Percentiles rank a stretch among this genome's conserved stretches.
These are phyloP conservation scores for Vesta saturnalis DNA, from an alignment of 2,888 invertebrate species.

Conservation along the genomic window DNA sequence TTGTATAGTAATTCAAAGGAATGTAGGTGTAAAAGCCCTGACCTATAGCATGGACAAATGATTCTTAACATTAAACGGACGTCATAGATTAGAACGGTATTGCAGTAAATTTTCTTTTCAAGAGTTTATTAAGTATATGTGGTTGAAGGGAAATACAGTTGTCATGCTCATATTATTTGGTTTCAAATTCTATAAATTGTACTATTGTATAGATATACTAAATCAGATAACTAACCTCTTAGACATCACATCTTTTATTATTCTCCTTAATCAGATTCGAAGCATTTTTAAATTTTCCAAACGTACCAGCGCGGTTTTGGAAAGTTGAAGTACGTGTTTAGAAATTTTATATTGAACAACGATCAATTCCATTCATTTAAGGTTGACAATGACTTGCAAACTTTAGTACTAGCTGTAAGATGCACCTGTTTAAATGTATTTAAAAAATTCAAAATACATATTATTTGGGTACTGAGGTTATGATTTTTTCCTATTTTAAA, in stretches of 20 bases:
- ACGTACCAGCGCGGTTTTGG: slow-evolving; percentile 27
- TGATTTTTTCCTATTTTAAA: no score
- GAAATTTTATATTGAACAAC: slow-evolving; percentile 6
- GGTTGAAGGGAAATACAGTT: slow-evolving; percentile 40
- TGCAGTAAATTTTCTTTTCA: slow-evolving; percentile 25
- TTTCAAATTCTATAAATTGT: background rate
- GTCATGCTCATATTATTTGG: background rate
- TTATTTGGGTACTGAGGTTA: no score
- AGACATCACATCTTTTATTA: slow-evolving; percentile 15
- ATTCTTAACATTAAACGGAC: slow-evolving; percentile 23
- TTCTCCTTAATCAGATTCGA: slow-evolving; percentile 20
- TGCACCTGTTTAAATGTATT: background rate
- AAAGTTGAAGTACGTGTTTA: slow-evolving; percentile 25
- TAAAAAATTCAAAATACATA: no score
- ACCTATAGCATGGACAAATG: slow-evolving; percentile 25
- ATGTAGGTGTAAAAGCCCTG: slow-evolving; percentile 27
- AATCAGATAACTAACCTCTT: background rate
- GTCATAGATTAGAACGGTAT: slow-evolving; percentile 20
- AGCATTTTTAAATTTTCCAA: slow-evolving; percentile 23
- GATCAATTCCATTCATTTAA: background rate
- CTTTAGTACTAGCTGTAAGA: background rate
- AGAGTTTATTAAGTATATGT: slow-evolving; percentile 39
- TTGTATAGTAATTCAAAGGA: background rate
- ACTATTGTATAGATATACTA: background rate
- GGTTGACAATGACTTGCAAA: background rate